Evolutionary conservation across 1,140 invertebrate species (phyloP).

Genomic region (Polypedilum vanderplanki): DNA sequence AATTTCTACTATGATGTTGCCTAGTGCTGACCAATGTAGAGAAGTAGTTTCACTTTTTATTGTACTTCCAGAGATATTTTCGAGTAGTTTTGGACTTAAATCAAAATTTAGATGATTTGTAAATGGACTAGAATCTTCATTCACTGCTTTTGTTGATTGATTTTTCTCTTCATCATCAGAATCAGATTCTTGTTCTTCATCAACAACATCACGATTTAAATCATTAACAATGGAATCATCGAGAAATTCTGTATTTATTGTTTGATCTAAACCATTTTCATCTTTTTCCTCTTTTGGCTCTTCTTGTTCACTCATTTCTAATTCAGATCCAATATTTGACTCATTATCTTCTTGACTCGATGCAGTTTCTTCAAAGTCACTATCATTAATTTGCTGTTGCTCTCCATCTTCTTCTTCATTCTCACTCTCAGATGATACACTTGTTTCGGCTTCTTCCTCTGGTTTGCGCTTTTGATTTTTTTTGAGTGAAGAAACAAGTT

Average conservation of each 20-base stretch:
- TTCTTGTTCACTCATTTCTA: constrained; percentile 23
- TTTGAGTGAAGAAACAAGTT: neutral
- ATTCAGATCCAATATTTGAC: too few species aligned
- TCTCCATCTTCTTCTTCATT: constrained; percentile 32
- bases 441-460: neutral
- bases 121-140: constrained; percentile 53
- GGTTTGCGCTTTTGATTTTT: neutral
- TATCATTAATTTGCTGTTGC: constrained; percentile 30
- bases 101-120: constrained; percentile 56
- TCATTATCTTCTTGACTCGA: constrained; percentile 33
- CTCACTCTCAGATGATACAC: constrained; percentile 30
- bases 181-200: constrained; percentile 34
- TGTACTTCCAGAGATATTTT: constrained; percentile 47
- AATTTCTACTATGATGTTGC: constrained; percentile 52
- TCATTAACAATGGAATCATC: constrained; percentile 33
- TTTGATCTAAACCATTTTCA: constrained; percentile 33
- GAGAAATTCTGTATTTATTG: constrained; percentile 31
- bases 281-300: constrained; percentile 32
- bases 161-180: constrained; percentile 42
- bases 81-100: constrained; percentile 51
- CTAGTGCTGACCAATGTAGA: constrained; percentile 52
- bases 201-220: constrained; percentile 41
- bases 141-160: constrained; percentile 40
- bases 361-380: constrained; percentile 22
- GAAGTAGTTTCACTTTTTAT: constrained; percentile 40